These are phyloP conservation scores for Cochlearius cochlearius DNA, from an alignment of 2,113 vertebrate genomes.

Conservation along the genomic window DNA sequence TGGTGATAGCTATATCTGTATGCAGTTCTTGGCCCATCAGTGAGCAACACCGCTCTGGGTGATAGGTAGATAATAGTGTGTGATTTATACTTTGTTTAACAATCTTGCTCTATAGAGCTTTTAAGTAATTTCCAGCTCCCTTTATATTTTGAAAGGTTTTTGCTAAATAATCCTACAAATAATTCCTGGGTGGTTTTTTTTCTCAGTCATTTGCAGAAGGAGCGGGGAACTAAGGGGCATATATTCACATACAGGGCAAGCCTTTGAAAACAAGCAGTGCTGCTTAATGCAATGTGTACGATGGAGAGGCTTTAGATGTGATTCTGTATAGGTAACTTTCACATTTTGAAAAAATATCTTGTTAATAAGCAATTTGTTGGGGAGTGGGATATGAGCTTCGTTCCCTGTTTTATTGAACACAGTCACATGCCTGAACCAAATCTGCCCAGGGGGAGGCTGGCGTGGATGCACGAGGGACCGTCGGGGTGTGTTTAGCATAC, in stretches of 20 bases:
- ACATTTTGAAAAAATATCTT: not conserved
- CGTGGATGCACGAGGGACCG: accelerated
- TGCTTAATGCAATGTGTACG: not conserved
- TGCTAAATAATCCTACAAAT: not conserved
- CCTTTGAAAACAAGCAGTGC: not conserved
- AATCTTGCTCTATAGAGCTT: not conserved
- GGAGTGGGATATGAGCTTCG: not conserved
- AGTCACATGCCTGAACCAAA: not conserved
- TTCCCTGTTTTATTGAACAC: not conserved
- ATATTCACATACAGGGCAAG: not conserved
- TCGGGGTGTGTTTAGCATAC: accelerated
- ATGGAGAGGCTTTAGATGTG: not conserved
- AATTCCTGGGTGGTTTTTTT: not conserved
- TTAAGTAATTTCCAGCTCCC: not conserved
- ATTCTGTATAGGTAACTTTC: not conserved
- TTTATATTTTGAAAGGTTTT: not conserved
- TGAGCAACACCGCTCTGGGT: not conserved
- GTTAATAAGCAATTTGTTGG: not conserved
- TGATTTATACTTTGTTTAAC: not conserved
- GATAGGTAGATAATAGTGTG: not conserved
- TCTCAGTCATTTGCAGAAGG: not conserved
- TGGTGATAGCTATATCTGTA: not conserved
- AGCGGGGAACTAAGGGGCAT: not conserved
- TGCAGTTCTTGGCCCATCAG: not conserved
- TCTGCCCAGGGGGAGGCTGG: not conserved